These are phyloP conservation scores for Sycobia sp. DNA, from an alignment of 1,140 invertebrate genomes.

Conservation along the genomic window DNA sequence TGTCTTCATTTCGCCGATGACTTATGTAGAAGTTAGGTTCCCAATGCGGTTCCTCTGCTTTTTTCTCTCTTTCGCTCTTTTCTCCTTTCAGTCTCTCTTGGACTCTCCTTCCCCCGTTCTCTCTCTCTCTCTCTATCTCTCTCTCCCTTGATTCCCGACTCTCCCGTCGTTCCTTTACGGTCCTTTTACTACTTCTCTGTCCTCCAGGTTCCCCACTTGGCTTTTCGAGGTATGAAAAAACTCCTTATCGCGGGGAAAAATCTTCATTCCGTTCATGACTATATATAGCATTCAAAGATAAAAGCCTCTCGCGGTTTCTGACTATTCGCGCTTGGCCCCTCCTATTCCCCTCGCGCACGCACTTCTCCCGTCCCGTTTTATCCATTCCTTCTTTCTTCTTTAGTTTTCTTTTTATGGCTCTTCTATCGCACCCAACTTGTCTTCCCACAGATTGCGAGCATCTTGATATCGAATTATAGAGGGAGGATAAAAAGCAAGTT, in stretches of 20 bases:
- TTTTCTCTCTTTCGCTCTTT: slow-evolving; percentile 12
- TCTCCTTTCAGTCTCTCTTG: slow-evolving; percentile 16
- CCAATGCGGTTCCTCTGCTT: slow-evolving; percentile 27
- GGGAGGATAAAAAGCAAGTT: not conserved
- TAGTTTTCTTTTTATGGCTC: slow-evolving; percentile 30
- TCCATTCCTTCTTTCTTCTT: slow-evolving; percentile 4
- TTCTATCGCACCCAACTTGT: slow-evolving; percentile 33
- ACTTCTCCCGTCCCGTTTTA: slow-evolving; percentile 33
- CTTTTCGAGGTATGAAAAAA: slow-evolving; percentile 49
- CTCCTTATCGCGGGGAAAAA: slow-evolving; percentile 45
- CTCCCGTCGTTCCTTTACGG: slow-evolving; percentile 16
- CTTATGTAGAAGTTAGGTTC: slow-evolving; percentile 37
- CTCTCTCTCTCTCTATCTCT: slow-evolving; percentile 25
- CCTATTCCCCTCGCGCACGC: slow-evolving; percentile 27
- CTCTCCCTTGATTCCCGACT: not conserved
- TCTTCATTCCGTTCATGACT: slow-evolving; percentile 42
- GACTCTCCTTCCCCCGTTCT: not conserved
- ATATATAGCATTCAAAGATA: slow-evolving; percentile 40
- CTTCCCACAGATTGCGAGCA: slow-evolving; percentile 33
- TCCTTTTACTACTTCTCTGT: slow-evolving; percentile 32
- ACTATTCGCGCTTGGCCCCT: slow-evolving; percentile 9
- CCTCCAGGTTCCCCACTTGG: slow-evolving; percentile 28
- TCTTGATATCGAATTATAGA: slow-evolving; percentile 28
- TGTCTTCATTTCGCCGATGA: slow-evolving; percentile 38
- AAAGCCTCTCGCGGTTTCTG: slow-evolving; percentile 34